Percentiles rank a stretch among this genome's conserved stretches.
Conservation (phyloP, 2,797 vertebrate species). For the Melanotaenia nigrans region DNA sequence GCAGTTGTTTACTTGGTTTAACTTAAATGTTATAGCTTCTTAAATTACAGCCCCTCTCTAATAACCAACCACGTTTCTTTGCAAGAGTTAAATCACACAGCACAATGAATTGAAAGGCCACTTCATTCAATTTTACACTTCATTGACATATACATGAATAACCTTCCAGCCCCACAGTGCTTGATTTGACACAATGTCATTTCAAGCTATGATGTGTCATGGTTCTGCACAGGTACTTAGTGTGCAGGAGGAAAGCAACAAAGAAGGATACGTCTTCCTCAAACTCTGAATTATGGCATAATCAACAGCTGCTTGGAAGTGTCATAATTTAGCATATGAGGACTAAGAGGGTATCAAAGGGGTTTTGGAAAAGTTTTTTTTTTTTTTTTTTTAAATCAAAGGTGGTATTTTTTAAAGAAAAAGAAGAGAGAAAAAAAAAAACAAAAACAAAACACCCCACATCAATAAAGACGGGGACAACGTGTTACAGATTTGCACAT, state of each 20-base stretch:
- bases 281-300: slow-evolving; percentile 29
- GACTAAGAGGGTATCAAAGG: slow-evolving; percentile 20
- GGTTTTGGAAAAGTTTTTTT: slow-evolving; percentile 13
- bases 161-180: slow-evolving; percentile 34
- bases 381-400: slow-evolving; percentile 37
- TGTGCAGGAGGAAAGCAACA: slow-evolving; percentile 26
- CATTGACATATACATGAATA: slow-evolving; percentile 42
- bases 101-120: neutral
- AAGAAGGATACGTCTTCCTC: slow-evolving; percentile 18
- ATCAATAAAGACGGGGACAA: too few relatives aligned
- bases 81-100: slow-evolving; percentile 18
- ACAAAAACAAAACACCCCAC: too few relatives aligned
- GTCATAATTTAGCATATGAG: slow-evolving; percentile 33
- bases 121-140: slow-evolving; percentile 7
- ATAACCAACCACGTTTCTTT: neutral
- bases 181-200: slow-evolving; percentile 48
- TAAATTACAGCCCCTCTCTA: neutral
- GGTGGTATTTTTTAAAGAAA: neutral
- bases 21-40: neutral
- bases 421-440: neutral
- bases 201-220: slow-evolving; percentile 45
- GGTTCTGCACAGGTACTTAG: slow-evolving; percentile 18
- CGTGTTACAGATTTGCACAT: too few relatives aligned
- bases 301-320: slow-evolving; percentile 13
- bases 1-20: slow-evolving; percentile 19